Percentiles rank a stretch among this genome's conserved stretches.
These are phyloP conservation scores for Aspidiotus destructor DNA, from an alignment of 2,888 invertebrate genomes.

Conservation along the genomic window DNA sequence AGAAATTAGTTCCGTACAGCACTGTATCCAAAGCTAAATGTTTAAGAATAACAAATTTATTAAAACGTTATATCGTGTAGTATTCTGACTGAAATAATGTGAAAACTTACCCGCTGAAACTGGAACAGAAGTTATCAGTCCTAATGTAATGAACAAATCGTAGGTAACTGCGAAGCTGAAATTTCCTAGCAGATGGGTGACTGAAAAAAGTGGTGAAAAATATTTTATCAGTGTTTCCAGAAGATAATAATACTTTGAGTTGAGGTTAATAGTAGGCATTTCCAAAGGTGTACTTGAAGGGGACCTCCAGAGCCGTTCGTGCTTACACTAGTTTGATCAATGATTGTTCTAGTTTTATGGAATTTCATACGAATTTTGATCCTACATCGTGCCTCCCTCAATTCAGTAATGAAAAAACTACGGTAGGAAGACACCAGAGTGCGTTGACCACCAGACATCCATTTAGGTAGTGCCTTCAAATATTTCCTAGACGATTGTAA, in stretches of 20 bases:
- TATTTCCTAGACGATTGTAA: too few relatives aligned
- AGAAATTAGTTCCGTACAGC: constrained; percentile 73
- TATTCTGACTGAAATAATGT: not conserved
- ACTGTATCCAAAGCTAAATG: constrained; percentile 69
- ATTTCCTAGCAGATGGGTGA: constrained; percentile 84
- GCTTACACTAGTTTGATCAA: too few relatives aligned
- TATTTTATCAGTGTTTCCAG: not conserved
- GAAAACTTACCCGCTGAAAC: constrained; percentile 73
- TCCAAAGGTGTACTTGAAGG: not conserved
- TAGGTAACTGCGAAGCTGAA: constrained; percentile 89
- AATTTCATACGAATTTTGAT: too few relatives aligned
- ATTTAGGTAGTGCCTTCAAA: too few relatives aligned
- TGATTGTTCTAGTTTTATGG: too few relatives aligned
- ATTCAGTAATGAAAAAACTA: too few relatives aligned
- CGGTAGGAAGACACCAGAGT: too few relatives aligned
- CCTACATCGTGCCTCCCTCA: too few relatives aligned
- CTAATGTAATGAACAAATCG: constrained; percentile 87
- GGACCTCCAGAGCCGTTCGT: too few relatives aligned
- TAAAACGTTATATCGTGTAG: not conserved
- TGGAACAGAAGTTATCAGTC: constrained; percentile 86
- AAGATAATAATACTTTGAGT: not conserved
- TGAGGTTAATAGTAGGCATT: not conserved
- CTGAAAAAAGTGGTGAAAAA: constrained; percentile 48
- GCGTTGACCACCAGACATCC: too few relatives aligned
- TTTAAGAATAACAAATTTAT: not conserved